Conservation (phyloP, 2,797 vertebrate species). For the Lindbergichthys nudifrons region DNA sequence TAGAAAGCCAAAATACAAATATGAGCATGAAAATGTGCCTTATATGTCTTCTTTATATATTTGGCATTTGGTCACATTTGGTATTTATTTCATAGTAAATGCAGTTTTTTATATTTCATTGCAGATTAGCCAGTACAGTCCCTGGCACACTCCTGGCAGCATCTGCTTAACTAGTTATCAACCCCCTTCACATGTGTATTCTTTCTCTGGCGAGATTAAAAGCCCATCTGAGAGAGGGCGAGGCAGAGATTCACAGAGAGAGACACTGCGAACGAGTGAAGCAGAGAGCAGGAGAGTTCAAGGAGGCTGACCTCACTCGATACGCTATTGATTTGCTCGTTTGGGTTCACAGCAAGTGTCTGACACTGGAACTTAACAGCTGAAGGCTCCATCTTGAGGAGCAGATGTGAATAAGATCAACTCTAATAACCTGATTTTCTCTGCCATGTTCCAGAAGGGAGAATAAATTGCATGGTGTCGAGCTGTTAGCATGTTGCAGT, state of each 20-base stretch:
- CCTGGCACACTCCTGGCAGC: conserved; percentile 2
- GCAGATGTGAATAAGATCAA: conserved; percentile 66
- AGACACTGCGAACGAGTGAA: conserved; percentile 32
- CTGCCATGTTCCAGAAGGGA: not conserved
- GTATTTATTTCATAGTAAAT: conserved; percentile 5
- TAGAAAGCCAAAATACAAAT: too few relatives aligned
- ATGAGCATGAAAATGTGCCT: too few relatives aligned
- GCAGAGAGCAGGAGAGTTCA: conserved; percentile 65
- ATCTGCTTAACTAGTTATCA: conserved; percentile 32
- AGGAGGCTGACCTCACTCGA: conserved; percentile 79
- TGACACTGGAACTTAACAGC: conserved; percentile 71
- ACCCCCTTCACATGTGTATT: conserved; percentile 25
- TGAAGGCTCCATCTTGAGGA: conserved; percentile 71
- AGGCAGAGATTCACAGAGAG: conserved; percentile 32
- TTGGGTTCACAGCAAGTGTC: conserved; percentile 75
- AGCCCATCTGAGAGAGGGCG: conserved; percentile 32
- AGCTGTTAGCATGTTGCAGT: not conserved
- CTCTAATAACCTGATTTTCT: conserved; percentile 47
- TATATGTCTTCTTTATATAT: not conserved
- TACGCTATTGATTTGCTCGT: conserved; percentile 79
- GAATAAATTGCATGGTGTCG: not conserved
- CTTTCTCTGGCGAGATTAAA: conserved; percentile 51
- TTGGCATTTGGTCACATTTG: not conserved
- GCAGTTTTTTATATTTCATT: not conserved
- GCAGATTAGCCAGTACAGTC: not conserved